Conservation (phyloP, 1,140 invertebrate genomes). For the Cotesia vestalis region DNA sequence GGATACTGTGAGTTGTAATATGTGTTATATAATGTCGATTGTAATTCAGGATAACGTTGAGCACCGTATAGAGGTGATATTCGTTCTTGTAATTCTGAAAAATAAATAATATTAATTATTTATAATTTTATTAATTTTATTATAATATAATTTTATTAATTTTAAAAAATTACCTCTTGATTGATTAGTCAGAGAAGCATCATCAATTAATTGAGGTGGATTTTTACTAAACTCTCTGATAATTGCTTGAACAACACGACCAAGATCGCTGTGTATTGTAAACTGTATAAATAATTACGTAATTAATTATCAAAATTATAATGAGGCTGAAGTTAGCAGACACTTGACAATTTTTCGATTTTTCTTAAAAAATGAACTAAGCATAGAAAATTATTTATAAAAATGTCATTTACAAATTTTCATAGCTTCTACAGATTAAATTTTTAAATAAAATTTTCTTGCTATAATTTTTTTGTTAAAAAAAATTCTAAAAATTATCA, state of each 20-base stretch:
- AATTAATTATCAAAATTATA: neutral
- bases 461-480: too few species aligned
- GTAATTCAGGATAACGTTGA: conserved; percentile 56
- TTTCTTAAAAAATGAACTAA: too few species aligned
- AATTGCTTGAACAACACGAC: conserved; percentile 79
- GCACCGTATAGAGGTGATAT: conserved; percentile 57
- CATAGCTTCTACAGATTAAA: too few species aligned
- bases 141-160: too few species aligned
- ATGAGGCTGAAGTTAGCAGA: too few species aligned
- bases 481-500: too few species aligned
- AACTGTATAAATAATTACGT: conserved; percentile 64
- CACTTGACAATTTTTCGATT: too few species aligned
- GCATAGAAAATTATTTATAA: too few species aligned
- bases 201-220: conserved; percentile 66
- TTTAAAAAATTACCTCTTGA: conserved; percentile 54
- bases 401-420: too few species aligned
- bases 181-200: conserved; percentile 57
- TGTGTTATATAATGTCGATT: conserved; percentile 56
- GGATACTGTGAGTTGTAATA: conserved; percentile 58
- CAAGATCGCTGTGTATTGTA: conserved; percentile 79
- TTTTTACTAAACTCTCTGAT: conserved; percentile 79
- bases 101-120: neutral
- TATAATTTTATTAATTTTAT: too few species aligned
- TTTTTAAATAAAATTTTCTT: too few species aligned
- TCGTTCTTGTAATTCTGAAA: conserved; percentile 58